These are phyloP conservation scores for Micrastur ruficollis DNA, from an alignment of 2,797 vertebrate genomes.

Conservation along the genomic window DNA sequence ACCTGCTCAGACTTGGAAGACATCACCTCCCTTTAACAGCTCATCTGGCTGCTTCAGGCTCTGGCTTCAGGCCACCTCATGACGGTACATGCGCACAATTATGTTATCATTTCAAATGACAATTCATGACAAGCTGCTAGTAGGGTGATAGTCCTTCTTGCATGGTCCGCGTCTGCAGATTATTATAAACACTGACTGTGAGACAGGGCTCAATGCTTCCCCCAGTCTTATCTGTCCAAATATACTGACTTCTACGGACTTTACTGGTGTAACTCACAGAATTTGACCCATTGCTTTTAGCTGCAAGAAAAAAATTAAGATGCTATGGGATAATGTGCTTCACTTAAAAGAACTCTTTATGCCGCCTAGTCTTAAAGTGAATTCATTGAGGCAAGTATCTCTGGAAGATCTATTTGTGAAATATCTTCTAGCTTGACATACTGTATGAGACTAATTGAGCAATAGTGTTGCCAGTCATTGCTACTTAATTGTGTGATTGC, in stretches of 20 bases:
- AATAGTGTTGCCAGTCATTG: slow-evolving; percentile 22
- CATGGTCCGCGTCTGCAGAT: slow-evolving; percentile 67
- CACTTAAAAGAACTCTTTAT: not conserved
- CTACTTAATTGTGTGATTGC: not conserved
- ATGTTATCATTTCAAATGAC: slow-evolving; percentile 58
- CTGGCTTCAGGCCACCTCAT: slow-evolving; percentile 56
- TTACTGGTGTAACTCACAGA: not conserved
- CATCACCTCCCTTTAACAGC: slow-evolving; percentile 60
- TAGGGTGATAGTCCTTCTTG: slow-evolving; percentile 67
- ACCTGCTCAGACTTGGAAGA: slow-evolving; percentile 64
- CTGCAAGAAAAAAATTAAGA: not conserved
- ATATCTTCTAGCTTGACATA: not conserved
- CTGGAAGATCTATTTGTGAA: slow-evolving; percentile 24
- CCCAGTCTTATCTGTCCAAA: slow-evolving; percentile 34
- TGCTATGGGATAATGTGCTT: not conserved
- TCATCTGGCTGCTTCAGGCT: slow-evolving; percentile 60
- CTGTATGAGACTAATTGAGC: slow-evolving; percentile 31
- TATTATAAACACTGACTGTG: slow-evolving; percentile 69
- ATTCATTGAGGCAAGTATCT: not conserved
- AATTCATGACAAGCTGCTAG: slow-evolving; percentile 66
- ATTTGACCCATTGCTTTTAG: slow-evolving; percentile 10
- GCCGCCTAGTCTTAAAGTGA: not conserved
- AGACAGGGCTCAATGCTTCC: slow-evolving; percentile 34
- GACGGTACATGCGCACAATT: slow-evolving; percentile 39
- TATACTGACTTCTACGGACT: not conserved